Evolutionary conservation across 2,888 invertebrate species (phyloP).

Genomic region (Molorchus minor): DNA sequence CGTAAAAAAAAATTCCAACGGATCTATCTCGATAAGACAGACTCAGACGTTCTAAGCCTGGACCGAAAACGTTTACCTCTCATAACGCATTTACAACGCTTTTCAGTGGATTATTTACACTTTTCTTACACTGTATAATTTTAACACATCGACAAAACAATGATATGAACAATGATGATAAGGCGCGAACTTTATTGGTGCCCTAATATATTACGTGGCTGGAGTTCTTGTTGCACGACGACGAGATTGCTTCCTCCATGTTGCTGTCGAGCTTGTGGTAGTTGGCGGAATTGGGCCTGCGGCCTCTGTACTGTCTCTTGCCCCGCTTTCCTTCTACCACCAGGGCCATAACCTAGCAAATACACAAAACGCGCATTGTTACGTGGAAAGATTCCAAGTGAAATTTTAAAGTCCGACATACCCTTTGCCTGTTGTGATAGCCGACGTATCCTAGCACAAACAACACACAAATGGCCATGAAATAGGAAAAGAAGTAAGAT

Average conservation of each 20-base stretch:
- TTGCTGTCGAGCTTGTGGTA: constrained; percentile 74
- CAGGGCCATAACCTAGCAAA: constrained; percentile 69
- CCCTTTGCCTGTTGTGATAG: constrained; percentile 72
- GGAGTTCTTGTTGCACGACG: constrained; percentile 66
- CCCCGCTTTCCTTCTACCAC: constrained; percentile 69
- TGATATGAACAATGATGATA: constrained; percentile 33
- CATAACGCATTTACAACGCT: no score
- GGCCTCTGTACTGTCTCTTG: constrained; percentile 61
- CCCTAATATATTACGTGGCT: constrained; percentile 68
- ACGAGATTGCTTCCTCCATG: constrained; percentile 74
- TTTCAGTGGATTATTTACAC: constrained; percentile 18
- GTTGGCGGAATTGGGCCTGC: constrained; percentile 70
- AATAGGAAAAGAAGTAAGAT: constrained; percentile 75
- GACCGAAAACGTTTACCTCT: no score
- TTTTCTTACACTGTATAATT: constrained; percentile 37
- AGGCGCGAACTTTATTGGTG: background rate
- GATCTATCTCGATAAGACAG: no score
- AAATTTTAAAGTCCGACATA: constrained; percentile 57
- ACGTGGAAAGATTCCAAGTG: background rate
- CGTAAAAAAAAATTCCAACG: no score
- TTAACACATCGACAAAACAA: constrained; percentile 26
- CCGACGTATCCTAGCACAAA: constrained; percentile 71
- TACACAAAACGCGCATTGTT: background rate
- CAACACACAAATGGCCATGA: constrained; percentile 69
- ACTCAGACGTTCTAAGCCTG: no score